Base-by-base conservation (phyloP, 1,140 invertebrate species). In the Polypedilum vanderplanki region DNA sequence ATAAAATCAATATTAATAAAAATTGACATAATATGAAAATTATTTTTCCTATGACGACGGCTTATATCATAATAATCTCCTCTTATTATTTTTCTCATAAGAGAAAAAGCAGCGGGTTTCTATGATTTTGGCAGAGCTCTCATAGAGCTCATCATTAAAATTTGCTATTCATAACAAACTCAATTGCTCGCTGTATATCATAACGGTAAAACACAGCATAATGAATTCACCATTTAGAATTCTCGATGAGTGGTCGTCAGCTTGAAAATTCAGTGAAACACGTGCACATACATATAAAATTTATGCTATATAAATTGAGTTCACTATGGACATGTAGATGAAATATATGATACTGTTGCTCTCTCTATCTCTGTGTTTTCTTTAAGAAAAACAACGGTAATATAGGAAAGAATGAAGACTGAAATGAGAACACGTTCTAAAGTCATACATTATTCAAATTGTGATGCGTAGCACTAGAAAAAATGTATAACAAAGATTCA, bases 371-470 rank as follows among this genome's bases (percentile, higher is more conserved):
- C n/a, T n/a, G n/a, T n/a, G n/a, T n/a, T n/a, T n/a, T n/a, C n/a
- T n/a, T n/a, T n/a, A 57, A 57, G 9, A 46, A 15, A 57, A 57
- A n/a, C 12, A 57, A 57, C 12, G 7, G 24, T 33, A 33, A 33
- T 5, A 33, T 46, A 12, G 41, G 15, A 46, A 46, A 46, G 41
- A 15, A 15, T 46, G 41, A 33, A 33, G 24, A 33, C 5, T 33
- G 24, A 33, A 8, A 46, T 57, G 10, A 57, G 46, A 57, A 57
- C 46, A 57, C 10, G 46, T 57, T 57, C 41, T 15, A 15, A 46
- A 46, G 9, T 12, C 41, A 46, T 57, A n/a, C 46, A 57, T 57
- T 46, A 57, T 57, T 57, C 46, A 57, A 57, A 57, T 46, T 46
- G 15, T 46, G 41, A 5, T 3, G 24, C 24, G 5, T 33, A 33